Base-by-base conservation (phyloP, 2,113 vertebrate species). In the Elgaria multicarinata region DNA sequence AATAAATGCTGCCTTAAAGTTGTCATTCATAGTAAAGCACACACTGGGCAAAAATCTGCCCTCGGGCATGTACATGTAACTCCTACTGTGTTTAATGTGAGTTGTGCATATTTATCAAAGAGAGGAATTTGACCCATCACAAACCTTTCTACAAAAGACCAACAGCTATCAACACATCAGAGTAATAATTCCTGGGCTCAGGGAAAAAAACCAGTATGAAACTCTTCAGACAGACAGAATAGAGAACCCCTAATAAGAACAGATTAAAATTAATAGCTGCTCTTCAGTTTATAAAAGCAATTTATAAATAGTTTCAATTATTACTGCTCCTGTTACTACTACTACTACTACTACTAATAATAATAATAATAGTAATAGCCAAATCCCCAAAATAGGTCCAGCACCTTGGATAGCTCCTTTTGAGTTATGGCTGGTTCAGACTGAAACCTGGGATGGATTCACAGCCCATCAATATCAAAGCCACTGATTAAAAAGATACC, bases 1-100 rank as follows among this genome's bases (percentile, higher is more conserved):
- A 58, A 86, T 71, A 87, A 86, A 22, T 7, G 3, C 58, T 90
- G 1, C 0, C 12, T 81, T 84, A 22, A 0, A 77, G 77, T 64
- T 85, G 44, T 82, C 85, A 82, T 69, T 87, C 69, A 74, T 28
- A 64, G 39, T n/a, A n/a, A n/a, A 84, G 3, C 69, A 55, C 90
- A 88, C 14, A 69, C 81, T 18, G 66, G 39, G 67, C 1, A 13
- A 77, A 90, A 91, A 64, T n/a, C 62, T 83, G 71, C 84, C 36
- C 53, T 1, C 13, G 76, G 67, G 42, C 26, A 53, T 12, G 18
- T 82, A 44, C 39, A 2, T 0, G 55, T 3, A 81, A 77, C 84
- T 64, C 44, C 58, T 90, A 78, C 77, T 64, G 84, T 1, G 86
- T 13, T 82, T 87, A 69, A 42, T 0, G 24, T n/a, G 67, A 71